Evolutionary conservation across 2,797 vertebrate species (phyloP).

Genomic region (Sebastes jordani): DNA sequence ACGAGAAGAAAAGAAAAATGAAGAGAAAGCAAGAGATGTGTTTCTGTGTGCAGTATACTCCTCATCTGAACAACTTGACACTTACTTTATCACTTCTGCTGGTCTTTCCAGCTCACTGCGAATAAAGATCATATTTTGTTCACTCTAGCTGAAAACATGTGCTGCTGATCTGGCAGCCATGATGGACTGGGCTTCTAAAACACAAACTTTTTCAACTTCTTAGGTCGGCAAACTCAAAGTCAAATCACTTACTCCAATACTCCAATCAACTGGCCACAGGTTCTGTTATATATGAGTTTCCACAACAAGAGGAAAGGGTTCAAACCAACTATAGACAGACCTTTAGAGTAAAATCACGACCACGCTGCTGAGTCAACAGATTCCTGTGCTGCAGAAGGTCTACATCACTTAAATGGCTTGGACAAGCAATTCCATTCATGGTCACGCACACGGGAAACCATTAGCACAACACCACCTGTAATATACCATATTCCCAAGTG

Average conservation of each 20-base stretch:
- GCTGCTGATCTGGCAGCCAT: not conserved
- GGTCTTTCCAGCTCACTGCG: not conserved
- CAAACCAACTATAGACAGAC: not conserved
- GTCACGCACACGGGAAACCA: slow-evolving; percentile 1
- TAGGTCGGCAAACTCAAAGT: not conserved
- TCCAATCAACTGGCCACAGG: not conserved
- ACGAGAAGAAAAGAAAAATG: not conserved
- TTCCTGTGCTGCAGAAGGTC: not conserved
- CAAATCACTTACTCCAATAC: not conserved
- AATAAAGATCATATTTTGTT: not conserved
- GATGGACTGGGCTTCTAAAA: not conserved
- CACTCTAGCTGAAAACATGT: not conserved
- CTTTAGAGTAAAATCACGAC: not conserved
- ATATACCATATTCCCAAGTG: not conserved
- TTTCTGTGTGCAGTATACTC: slow-evolving; percentile 4
- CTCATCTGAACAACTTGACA: slow-evolving; percentile 47
- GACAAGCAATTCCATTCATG: slow-evolving; percentile 20
- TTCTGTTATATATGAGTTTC: not conserved
- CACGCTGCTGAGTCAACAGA: not conserved
- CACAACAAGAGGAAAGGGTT: not conserved
- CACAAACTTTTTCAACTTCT: not conserved
- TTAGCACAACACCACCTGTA: not conserved
- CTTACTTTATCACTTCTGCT: slow-evolving; percentile 33
- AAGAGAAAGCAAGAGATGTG: not conserved
- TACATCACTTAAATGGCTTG: slow-evolving; percentile 4